Evolutionary conservation across 2,888 invertebrate species (phyloP).

Genomic region (Achlya flavicornis): DNA sequence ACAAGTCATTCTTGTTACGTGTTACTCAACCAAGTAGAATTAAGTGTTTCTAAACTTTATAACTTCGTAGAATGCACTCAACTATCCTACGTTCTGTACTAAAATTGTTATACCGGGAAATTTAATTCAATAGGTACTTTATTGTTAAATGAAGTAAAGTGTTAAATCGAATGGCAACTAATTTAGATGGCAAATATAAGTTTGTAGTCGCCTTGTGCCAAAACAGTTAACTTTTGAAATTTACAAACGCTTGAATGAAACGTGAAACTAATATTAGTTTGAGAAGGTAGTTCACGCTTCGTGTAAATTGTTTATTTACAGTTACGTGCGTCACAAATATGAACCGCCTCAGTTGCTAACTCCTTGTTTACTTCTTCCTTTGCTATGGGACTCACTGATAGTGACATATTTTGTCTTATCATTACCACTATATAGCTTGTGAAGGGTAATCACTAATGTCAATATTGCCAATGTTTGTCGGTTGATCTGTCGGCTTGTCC

Average conservation of each 20-base stretch:
- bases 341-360: conserved; percentile 27
- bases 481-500: no score
- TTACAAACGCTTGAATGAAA: conserved; percentile 61
- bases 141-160: conserved; percentile 29
- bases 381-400: background rate
- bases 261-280: conserved; percentile 68
- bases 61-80: conserved; percentile 14
- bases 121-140: background rate
- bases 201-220: conserved; percentile 60
- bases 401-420: no score
- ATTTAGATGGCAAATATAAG: conserved; percentile 56
- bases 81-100: conserved; percentile 24
- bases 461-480: no score
- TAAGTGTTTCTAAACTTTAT: background rate
- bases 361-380: background rate
- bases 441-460: no score
- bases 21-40: background rate
- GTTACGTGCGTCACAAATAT: conserved; percentile 35
- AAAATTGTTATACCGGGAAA: background rate
- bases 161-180: conserved; percentile 49
- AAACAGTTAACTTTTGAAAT: conserved; percentile 65
- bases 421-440: no score
- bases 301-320: conserved; percentile 38
- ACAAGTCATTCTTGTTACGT: background rate
- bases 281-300: conserved; percentile 44